Evolutionary conservation across 2,888 invertebrate species (phyloP), one percentile per base, ranked within the genome.

Genomic region (Limnephilus rhombicus): DNA sequence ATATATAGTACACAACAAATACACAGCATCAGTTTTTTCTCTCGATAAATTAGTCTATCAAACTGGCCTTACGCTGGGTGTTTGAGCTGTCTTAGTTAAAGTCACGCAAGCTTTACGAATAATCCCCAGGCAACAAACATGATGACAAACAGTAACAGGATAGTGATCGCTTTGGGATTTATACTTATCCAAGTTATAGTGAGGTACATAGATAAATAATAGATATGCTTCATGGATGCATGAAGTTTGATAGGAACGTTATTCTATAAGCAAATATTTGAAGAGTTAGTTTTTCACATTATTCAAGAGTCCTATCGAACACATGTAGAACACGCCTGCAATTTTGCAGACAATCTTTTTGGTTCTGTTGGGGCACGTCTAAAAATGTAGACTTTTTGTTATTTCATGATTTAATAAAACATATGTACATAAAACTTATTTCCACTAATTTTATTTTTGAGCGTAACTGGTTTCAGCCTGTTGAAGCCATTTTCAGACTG

Each of bases 101-200:
- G 90, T 90, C 91, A 92, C 83, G 91, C 88, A 90, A 88, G 91
- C 88, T 80, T 92, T 89, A 85, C 45, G 15, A 41, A 82, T 92
- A 92, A 92, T 90, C 85, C 88, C 83, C 80, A 89, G 3, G 81
- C 82, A 83, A 91, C 91, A 91, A 83, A 80, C 88, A 90, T 68
- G 90, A 15, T 90, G 83, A 68, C 68, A 85, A 83, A 90, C 80
- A 90, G 85, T 90, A 85, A 90, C 11, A 41, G 85, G 85, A 45
- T 24, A 41, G 85, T 85, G n/a, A 18, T 12, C 12, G 41, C 37
- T n/a, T 9, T 13, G 85, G 11, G 45, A 85, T n/a, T 37, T 49
- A 49, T 49, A 49, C 3, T 49, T 49, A 49, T 3, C 45, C 49
- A 49, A 49, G 15, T 49, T 13, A 49, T 3, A 49, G 49, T 13